These are phyloP conservation scores for Hemaris fuciformis DNA, from an alignment of 2,888 invertebrate species.

Conservation along the genomic window DNA sequence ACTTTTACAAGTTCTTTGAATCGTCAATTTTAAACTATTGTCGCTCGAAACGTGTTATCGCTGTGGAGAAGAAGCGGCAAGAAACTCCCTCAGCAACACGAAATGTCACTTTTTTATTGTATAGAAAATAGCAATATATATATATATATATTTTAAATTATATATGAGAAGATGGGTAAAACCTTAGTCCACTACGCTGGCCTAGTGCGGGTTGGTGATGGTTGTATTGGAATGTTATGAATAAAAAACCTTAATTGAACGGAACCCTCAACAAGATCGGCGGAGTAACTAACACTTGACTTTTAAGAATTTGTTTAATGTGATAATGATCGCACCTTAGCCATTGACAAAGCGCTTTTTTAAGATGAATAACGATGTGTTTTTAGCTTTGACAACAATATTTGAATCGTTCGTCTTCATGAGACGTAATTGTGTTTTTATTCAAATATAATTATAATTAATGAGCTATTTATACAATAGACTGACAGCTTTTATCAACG, in stretches of 20 bases:
- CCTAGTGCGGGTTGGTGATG: too few relatives aligned
- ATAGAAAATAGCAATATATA: too few relatives aligned
- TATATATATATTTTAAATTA: too few relatives aligned
- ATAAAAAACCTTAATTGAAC: not conserved
- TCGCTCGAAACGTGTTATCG: too few relatives aligned
- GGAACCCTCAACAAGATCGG: not conserved
- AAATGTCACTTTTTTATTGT: too few relatives aligned
- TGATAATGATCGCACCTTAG: not conserved
- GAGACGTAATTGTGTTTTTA: slow-evolving; percentile 5
- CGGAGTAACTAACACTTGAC: not conserved
- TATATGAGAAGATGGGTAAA: too few relatives aligned
- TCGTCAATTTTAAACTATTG: too few relatives aligned
- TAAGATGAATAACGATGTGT: not conserved
- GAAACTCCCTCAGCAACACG: too few relatives aligned
- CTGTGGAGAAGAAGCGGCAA: too few relatives aligned
- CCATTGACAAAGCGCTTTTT: not conserved
- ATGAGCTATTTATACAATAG: not conserved
- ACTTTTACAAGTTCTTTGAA: too few relatives aligned
- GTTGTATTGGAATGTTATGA: too few relatives aligned
- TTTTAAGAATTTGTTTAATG: not conserved
- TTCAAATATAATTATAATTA: slow-evolving; percentile 5
- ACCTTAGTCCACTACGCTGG: too few relatives aligned
- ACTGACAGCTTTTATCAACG: not conserved
- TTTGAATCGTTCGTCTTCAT: not conserved
- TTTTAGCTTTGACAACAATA: not conserved